Conservation (phyloP, 2,888 invertebrate species). For the Kryphioiulus occultus region DNA sequence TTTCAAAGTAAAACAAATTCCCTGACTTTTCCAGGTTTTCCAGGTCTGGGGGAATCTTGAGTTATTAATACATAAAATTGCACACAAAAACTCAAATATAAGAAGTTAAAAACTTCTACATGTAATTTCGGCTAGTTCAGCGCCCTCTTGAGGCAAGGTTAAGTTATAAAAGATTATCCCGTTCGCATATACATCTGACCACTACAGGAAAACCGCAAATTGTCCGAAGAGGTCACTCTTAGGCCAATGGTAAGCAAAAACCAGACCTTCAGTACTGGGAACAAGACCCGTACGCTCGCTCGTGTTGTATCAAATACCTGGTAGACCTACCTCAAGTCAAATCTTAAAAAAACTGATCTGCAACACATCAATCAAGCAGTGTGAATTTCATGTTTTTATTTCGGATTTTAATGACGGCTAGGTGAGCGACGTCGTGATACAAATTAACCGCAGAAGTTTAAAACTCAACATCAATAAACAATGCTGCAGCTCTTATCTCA, state of each 20-base stretch:
- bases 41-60: no score
- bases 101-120: no score
- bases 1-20: no score
- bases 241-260: neutral
- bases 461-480: neutral
- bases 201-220: neutral
- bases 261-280: neutral
- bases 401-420: neutral
- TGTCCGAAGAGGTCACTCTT: constrained; percentile 18
- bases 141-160: neutral
- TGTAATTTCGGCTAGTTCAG: neutral
- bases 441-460: neutral
- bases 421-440: neutral
- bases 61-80: no score
- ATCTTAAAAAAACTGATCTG: neutral
- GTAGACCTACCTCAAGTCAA: neutral
- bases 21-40: no score
- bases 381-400: neutral
- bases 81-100: no score
- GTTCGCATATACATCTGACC: neutral
- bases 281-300: neutral
- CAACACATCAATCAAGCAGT: neutral
- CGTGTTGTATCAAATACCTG: neutral
- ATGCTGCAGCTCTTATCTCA: neutral
- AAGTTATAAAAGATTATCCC: neutral